Evolutionary conservation across 2,888 invertebrate species (phyloP).

Genomic region (Drosophila cracens): DNA sequence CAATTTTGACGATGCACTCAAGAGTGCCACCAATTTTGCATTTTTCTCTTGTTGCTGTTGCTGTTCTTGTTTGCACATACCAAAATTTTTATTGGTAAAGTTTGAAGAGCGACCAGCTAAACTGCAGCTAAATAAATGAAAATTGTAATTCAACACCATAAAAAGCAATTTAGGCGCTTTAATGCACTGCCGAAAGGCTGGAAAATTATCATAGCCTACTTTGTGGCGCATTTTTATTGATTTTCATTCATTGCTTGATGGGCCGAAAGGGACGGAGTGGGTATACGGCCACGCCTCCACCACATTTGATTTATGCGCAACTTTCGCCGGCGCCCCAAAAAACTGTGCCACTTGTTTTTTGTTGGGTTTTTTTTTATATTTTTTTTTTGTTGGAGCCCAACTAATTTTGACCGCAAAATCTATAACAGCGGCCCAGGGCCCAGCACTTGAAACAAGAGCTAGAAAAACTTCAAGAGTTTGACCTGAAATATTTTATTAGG

Average conservation of each 20-base stretch:
- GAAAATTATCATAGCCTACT: conserved; percentile 30
- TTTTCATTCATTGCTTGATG: conserved; percentile 35
- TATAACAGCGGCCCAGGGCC: conserved; percentile 34
- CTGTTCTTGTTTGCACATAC: conserved; percentile 15
- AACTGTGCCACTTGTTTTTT: conserved; percentile 38
- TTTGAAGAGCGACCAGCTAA: conserved; percentile 39
- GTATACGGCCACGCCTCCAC: conserved; percentile 28
- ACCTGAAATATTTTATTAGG: conserved; percentile 56
- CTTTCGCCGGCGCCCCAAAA: conserved; percentile 42
- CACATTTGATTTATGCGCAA: conserved; percentile 62
- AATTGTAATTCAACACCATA: conserved; percentile 8
- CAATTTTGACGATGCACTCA: conserved; percentile 59
- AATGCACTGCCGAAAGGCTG: conserved; percentile 25
- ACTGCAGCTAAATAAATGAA: conserved; percentile 13
- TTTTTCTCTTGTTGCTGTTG: neutral
- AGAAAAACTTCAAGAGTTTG: conserved; percentile 52
- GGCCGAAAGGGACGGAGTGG: neutral
- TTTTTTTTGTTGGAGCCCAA: conserved; percentile 27
- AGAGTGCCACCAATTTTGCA: conserved; percentile 34
- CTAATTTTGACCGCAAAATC: conserved; percentile 64
- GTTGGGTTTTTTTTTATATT: neutral
- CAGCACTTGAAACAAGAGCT: conserved; percentile 28
- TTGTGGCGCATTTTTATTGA: conserved; percentile 45
- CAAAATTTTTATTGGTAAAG: conserved; percentile 55
- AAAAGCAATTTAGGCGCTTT: conserved; percentile 27